phyloP scores from a whole-genome alignment of 2,888 invertebrate species.

The Eristalis tenax region DNA sequence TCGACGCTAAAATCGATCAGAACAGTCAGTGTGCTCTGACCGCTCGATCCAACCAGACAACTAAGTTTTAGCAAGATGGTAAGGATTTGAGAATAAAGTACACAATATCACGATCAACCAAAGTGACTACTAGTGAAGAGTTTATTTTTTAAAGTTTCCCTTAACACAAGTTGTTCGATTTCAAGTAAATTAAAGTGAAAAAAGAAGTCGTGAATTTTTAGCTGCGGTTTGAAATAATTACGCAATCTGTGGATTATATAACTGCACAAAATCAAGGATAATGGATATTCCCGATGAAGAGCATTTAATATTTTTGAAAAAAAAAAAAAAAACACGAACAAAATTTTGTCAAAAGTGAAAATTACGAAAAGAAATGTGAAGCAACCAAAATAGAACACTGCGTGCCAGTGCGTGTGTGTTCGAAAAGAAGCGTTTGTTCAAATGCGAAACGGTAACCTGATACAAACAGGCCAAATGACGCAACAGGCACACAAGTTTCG shows the following conservation, averaged over 20 bases:
- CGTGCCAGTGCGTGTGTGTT: slow-evolving; percentile 16
- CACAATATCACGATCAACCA: slow-evolving; percentile 66
- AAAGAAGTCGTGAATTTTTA: not conserved
- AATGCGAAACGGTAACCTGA: slow-evolving; percentile 52
- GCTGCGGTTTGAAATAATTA: not conserved
- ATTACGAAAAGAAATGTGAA: not conserved
- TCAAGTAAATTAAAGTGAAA: slow-evolving; percentile 15
- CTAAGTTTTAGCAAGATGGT: slow-evolving; percentile 81
- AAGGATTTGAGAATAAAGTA: slow-evolving; percentile 75
- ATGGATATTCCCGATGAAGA: slow-evolving; percentile 29
- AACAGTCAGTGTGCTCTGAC: slow-evolving; percentile 81
- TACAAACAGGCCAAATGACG: slow-evolving; percentile 42
- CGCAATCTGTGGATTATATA: slow-evolving; percentile 42
- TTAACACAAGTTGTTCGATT: slow-evolving; percentile 41
- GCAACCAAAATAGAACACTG: slow-evolving; percentile 46
- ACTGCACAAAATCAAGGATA: slow-evolving; percentile 36
- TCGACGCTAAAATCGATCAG: slow-evolving; percentile 79
- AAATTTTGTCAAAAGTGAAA: slow-evolving; percentile 10
- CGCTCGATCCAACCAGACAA: slow-evolving; percentile 81
- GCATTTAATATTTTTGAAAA: not conserved
- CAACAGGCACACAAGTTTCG: slow-evolving; percentile 29
- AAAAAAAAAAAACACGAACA: not conserved
- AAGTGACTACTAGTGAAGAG: slow-evolving; percentile 46
- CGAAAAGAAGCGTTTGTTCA: slow-evolving; percentile 6
- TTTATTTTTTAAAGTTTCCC: slow-evolving; percentile 8